Conservation (phyloP, 2,888 invertebrate species). For the Balanococcus diminutus region DNA sequence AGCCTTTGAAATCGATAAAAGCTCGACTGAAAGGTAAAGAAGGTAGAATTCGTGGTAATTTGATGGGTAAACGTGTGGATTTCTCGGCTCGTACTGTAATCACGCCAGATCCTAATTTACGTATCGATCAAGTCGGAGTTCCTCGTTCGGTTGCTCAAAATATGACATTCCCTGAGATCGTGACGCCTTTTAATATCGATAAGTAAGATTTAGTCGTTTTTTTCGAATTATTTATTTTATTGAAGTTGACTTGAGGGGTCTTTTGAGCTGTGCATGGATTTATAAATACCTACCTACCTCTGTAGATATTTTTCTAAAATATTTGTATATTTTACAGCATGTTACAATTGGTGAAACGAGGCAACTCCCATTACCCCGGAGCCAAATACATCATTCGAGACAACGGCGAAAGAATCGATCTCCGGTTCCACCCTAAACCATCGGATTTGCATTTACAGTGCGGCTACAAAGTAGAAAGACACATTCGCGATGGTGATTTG, state of each 20-base stretch:
- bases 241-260: too few relatives aligned
- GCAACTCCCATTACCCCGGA: conserved; percentile 98
- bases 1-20: conserved; percentile 97
- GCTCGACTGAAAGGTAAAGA: conserved; percentile 97
- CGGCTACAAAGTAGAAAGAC: conserved; percentile 88
- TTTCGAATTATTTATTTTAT: too few relatives aligned
- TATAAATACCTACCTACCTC: neutral
- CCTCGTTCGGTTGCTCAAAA: conserved; percentile 98
- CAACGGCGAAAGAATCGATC: conserved; percentile 97
- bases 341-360: conserved; percentile 92
- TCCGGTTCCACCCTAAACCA: conserved; percentile 96
- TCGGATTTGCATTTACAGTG: conserved; percentile 95
- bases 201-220: too few relatives aligned
- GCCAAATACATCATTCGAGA: conserved; percentile 99
- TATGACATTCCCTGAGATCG: conserved; percentile 97
- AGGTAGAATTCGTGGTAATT: conserved; percentile 97
- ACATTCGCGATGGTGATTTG: conserved; percentile 96
- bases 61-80: conserved; percentile 99
- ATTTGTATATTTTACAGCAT: conserved; percentile 64
- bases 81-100: conserved; percentile 99
- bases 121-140: conserved; percentile 94
- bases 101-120: conserved; percentile 92
- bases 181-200: conserved; percentile 99
- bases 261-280: neutral
- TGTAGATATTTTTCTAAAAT: too few relatives aligned